A percentile compares a stretch with the other conserved stretches of the same genome.
Evolutionary conservation across 2,113 vertebrate species (phyloP).

Genomic region (Uria lomvia): DNA sequence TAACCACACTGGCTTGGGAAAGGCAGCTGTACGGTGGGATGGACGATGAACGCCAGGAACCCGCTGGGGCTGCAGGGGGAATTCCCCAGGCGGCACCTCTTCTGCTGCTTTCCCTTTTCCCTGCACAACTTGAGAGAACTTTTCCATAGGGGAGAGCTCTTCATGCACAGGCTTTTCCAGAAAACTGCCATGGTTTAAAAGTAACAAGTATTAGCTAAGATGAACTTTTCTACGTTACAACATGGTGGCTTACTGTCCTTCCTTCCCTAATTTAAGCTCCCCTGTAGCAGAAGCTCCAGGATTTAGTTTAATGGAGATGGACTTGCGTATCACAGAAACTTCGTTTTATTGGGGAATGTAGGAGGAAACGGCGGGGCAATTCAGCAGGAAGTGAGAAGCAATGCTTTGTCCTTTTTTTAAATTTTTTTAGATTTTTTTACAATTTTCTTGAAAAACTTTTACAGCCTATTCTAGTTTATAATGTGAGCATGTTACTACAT

Average conservation of each 20-base stretch:
- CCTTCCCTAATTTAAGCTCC: neutral
- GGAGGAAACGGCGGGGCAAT: accelerated
- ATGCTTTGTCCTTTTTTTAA: neutral
- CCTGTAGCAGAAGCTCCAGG: neutral
- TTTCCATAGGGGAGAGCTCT: neutral
- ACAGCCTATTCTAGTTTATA: neutral
- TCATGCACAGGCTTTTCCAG: neutral
- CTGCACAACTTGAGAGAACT: accelerated
- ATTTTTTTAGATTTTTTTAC: neutral
- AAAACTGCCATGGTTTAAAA: neutral
- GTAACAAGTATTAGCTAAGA: neutral
- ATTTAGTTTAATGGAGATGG: neutral
- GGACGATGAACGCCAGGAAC: neutral
- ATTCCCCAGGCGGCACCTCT: neutral
- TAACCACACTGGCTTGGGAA: accelerated
- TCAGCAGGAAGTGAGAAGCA: neutral
- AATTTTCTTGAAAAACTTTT: neutral
- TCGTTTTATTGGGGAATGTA: accelerated
- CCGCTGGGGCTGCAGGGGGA: neutral
- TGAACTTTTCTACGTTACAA: neutral
- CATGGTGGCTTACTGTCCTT: neutral
- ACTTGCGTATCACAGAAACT: neutral
- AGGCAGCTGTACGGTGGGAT: neutral
- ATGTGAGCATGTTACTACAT: neutral
- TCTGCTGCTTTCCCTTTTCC: neutral